Percentiles rank a stretch among this genome's conserved stretches.
Conservation (phyloP, 1,140 invertebrate species). For the Diprion similis region DNA sequence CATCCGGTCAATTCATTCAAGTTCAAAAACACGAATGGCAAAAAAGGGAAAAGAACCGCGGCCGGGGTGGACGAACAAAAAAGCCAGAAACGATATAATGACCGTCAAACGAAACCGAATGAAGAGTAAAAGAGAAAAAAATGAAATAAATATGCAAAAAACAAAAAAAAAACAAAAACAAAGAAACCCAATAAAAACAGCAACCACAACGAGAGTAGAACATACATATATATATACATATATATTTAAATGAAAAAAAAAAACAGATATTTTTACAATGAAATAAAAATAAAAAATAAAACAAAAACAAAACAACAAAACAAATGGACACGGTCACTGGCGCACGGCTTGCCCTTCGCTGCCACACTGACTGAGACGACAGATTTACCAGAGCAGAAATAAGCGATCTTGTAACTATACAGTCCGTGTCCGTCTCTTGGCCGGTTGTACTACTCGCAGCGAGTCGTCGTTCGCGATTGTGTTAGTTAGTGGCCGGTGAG, state of each 20-base stretch:
- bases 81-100: slow-evolving; percentile 28
- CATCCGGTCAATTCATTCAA: background rate
- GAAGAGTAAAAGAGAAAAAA: no score
- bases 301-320: background rate
- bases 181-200: no score
- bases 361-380: slow-evolving; percentile 60
- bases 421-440: background rate
- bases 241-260: no score
- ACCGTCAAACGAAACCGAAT: slow-evolving; percentile 10
- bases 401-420: slow-evolving; percentile 49
- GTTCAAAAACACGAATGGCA: background rate
- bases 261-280: background rate
- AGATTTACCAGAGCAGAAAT: slow-evolving; percentile 63
- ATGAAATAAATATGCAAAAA: no score
- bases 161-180: no score
- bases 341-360: slow-evolving; percentile 55
- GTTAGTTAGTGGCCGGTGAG: background rate
- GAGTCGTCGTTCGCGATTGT: slow-evolving; percentile 10
- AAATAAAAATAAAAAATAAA: background rate
- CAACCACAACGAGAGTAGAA: no score
- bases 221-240: no score
- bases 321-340: slow-evolving; percentile 46
- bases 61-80: slow-evolving; percentile 35
- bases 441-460: slow-evolving; percentile 29
- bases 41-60: background rate